Evolutionary conservation across 2,113 vertebrate genomes (phyloP).

Genomic region (Zosterops lateralis): DNA sequence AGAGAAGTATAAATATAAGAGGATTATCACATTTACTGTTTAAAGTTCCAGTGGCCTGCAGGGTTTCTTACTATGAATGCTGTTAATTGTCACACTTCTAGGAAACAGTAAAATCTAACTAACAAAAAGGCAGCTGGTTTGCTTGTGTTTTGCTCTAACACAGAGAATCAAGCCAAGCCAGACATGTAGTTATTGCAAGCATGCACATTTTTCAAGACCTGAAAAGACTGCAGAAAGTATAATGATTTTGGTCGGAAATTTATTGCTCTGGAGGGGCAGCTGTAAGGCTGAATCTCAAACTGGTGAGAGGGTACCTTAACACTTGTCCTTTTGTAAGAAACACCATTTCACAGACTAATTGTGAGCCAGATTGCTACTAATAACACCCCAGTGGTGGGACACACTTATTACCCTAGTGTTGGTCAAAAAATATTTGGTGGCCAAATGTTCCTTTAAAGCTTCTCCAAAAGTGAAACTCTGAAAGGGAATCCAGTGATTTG

Average conservation of each 20-base stretch:
- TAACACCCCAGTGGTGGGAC: not conserved
- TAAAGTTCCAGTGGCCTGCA: not conserved
- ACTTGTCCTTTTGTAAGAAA: not conserved
- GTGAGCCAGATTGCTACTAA: not conserved
- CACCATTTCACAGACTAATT: rapidly evolving
- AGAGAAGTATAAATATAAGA: constrained; percentile 6
- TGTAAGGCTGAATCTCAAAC: not conserved
- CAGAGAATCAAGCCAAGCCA: not conserved
- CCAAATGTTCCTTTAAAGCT: not conserved
- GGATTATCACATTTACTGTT: constrained; percentile 32
- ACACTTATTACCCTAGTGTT: not conserved
- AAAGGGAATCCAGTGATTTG: not conserved
- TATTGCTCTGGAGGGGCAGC: not conserved
- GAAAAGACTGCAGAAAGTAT: not conserved
- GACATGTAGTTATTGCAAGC: not conserved
- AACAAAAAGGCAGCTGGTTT: not conserved
- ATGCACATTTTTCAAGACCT: not conserved
- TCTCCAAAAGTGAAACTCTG: not conserved
- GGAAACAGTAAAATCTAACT: not conserved
- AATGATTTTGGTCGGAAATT: not conserved
- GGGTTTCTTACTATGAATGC: constrained; percentile 6
- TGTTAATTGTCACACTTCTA: constrained; percentile 1
- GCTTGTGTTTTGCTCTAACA: not conserved
- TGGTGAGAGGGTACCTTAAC: not conserved
- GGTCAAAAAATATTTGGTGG: not conserved